These are phyloP conservation scores for Himalopsyche anomala DNA, from an alignment of 2,888 invertebrate species.

Conservation along the genomic window DNA sequence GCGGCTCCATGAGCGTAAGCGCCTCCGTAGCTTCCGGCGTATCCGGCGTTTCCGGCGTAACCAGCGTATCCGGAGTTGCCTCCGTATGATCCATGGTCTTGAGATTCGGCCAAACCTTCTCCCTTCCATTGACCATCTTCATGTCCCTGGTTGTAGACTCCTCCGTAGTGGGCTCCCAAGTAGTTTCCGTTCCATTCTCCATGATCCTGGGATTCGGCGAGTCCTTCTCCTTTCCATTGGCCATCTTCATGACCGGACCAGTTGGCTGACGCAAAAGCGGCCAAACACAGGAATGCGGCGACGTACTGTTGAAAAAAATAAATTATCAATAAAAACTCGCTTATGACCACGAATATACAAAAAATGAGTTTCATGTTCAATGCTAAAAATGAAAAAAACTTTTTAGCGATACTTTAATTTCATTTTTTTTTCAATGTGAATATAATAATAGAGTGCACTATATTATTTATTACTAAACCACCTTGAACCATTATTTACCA, in stretches of 20 bases:
- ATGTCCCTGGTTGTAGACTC: conserved; percentile 45
- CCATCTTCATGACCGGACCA: conserved; percentile 47
- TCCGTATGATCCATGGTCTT: conserved; percentile 6
- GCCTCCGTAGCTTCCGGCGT: conserved; percentile 74
- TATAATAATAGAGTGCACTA: no score
- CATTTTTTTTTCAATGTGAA: no score
- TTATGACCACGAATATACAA: no score
- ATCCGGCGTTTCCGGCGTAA: conserved; percentile 75
- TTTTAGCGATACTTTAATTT: no score
- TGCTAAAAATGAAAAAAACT: no score
- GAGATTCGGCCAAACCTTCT: conserved; percentile 54
- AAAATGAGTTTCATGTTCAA: no score
- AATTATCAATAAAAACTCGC: no score
- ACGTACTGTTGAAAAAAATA: conserved; percentile 47
- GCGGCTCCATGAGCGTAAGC: conserved; percentile 25
- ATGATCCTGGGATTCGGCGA: conserved; percentile 56
- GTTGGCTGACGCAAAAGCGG: conserved; percentile 53
- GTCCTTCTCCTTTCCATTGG: conserved; percentile 54
- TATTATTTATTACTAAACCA: no score
- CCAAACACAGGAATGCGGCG: conserved; percentile 58
- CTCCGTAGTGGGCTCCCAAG: conserved; percentile 18
- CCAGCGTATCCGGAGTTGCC: conserved; percentile 70
- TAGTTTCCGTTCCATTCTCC: conserved; percentile 53
- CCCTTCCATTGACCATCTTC: conserved; percentile 51
- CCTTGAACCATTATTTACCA: no score